These are phyloP conservation scores for Muricea muricata DNA, from an alignment of 92 coral and sea anemone species.

Conservation along the genomic window DNA sequence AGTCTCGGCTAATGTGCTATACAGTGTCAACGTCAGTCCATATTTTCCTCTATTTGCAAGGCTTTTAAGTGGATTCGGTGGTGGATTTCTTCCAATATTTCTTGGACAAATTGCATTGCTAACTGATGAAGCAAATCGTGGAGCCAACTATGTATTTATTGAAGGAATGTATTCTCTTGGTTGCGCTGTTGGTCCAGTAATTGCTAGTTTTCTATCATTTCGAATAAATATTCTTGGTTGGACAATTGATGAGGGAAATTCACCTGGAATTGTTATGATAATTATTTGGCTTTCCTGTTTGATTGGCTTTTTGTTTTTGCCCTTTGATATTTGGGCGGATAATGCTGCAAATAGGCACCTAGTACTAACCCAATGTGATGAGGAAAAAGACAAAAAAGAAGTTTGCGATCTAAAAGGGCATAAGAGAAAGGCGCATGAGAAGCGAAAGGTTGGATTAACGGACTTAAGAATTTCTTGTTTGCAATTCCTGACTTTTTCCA, in stretches of 20 bases:
- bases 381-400: too few relatives aligned
- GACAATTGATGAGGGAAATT: constrained; percentile 33
- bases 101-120: neutral
- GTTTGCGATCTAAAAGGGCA: neutral
- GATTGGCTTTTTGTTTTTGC: neutral
- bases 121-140: neutral
- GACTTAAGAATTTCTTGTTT: neutral
- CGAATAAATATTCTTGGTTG: neutral
- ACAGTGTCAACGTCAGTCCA: neutral
- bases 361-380: too few relatives aligned
- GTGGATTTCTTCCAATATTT: neutral
- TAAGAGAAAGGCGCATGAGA: neutral
- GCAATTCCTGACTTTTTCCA: constrained; percentile 8
- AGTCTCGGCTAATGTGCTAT: neutral
- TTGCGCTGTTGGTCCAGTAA: neutral
- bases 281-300: neutral
- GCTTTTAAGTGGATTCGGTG: neutral
- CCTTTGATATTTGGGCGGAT: neutral
- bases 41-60: constrained; percentile 13
- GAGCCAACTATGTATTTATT: neutral
- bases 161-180: neutral
- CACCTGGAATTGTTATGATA: constrained; percentile 18
- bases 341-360: too few relatives aligned
- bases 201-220: constrained; percentile 4
- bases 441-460: too few relatives aligned